Evolutionary conservation across 2,113 vertebrate genomes (phyloP), one percentile per base, ranked within the genome.

Genomic region (Neofelis nebulosa): DNA sequence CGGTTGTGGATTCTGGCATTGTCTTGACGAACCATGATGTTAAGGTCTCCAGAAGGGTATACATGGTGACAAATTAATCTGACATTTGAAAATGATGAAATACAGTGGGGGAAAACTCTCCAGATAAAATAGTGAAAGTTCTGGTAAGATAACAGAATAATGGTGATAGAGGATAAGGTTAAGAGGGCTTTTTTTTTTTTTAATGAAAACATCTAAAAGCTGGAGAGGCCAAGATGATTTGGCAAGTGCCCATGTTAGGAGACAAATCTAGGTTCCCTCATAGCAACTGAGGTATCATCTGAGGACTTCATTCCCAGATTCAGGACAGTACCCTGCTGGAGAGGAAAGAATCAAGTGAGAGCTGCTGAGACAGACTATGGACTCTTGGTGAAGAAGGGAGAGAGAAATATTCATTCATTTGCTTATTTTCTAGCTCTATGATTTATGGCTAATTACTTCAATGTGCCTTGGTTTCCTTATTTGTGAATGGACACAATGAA

Each of bases 81-180:
- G 88, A 93, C 87, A 87, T 84, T 80, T 96, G 80, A 89, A 86
- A 97, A 96, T 81, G 52, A 87, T 89, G 79, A 96, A 88, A 87
- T 71, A 63, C 55, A 61, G 41, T 74, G n/a, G 15, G 4, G 25
- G 41, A 65, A 45, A 86, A 91, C 16, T 29, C 73, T 90, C 31
- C 38, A n/a, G 95, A 92, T 96, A 92, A 97, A 94, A 94, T 50
- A 52, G 33, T 52, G 80, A 94, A 91, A 68, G 14, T 73, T 92
- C 57, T 97, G 95, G 73, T 94, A 86, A 96, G 61, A 85, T 81
- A 92, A 57, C 63, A 89, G 50, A 95, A 81, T 85, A 50, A 91
- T 89, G 82, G 16, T 83, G 63, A 36, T 91, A n/a, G n/a, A 68
- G n/a, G 13, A 41, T 38, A 68, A 96, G 25, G 31, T 48, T 71